Conservation (phyloP, 2,888 invertebrate species). For the Psylliodes chrysocephalus region DNA sequence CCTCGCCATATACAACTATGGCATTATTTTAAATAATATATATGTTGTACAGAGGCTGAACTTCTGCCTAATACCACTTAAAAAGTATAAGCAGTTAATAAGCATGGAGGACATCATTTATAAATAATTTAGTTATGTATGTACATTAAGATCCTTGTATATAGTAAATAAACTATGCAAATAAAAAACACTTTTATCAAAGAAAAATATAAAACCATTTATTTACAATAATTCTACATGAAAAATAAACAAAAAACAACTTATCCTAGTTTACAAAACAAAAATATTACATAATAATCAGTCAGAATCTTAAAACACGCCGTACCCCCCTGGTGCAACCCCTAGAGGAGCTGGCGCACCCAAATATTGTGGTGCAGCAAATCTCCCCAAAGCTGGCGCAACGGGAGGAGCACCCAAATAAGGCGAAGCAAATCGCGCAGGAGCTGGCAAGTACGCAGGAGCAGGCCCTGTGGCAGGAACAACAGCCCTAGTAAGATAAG, state of each 20-base stretch:
- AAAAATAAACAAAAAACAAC: constrained; percentile 23
- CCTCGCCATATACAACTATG: no score
- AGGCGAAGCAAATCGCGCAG: constrained; percentile 38
- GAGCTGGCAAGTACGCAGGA: constrained; percentile 35
- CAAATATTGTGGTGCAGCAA: constrained; percentile 35
- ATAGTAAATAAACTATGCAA: no score
- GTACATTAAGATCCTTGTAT: no score
- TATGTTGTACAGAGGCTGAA: no score
- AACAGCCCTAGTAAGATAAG: constrained; percentile 4
- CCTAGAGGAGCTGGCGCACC: constrained; percentile 35
- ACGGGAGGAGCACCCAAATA: constrained; percentile 35
- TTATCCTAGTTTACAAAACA: constrained; percentile 14
- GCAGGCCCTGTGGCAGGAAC: constrained; percentile 10
- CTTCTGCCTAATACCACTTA: no score
- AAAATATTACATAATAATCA: constrained; percentile 34
- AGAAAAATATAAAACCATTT: constrained; percentile 1
- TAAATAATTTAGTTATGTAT: no score
- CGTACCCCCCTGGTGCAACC: constrained; percentile 45
- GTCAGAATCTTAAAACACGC: constrained; percentile 40
- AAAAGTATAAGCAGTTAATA: no score
- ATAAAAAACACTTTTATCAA: no score
- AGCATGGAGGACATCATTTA: no score
- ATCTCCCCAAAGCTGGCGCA: constrained; percentile 35
- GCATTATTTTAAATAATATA: no score
- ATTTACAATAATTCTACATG: constrained; percentile 7